Percentiles rank a stretch among this genome's conserved stretches.
Conservation (phyloP, 2,113 vertebrate genomes). For the Loxodonta africana region DNA sequence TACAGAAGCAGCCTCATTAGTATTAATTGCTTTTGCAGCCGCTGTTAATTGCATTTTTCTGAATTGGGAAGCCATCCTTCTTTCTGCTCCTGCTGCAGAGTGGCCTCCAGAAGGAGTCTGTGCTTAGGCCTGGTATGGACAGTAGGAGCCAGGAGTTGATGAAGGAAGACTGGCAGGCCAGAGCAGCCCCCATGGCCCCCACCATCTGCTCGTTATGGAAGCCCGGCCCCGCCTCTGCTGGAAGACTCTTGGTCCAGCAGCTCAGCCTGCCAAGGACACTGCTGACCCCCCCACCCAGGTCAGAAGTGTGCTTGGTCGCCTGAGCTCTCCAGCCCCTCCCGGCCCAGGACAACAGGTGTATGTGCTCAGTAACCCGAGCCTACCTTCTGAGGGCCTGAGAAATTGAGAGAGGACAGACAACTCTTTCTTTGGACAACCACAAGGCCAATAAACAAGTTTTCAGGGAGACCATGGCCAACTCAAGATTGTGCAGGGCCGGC, state of each 20-base stretch:
- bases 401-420: constrained; percentile 81
- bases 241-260: background rate
- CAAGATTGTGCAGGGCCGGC: constrained; percentile 23
- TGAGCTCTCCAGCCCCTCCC: constrained; percentile 15
- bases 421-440: constrained; percentile 82
- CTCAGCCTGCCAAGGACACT: constrained; percentile 57
- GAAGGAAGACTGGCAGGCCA: background rate
- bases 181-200: background rate
- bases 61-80: background rate
- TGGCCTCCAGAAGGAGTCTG: background rate
- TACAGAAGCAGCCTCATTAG: background rate
- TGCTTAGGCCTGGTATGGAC: background rate
- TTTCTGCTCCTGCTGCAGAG: background rate
- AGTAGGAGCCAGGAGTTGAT: background rate
- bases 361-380: constrained; percentile 71
- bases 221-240: background rate
- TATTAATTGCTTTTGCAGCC: background rate
- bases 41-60: background rate
- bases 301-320: constrained; percentile 28
- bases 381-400: constrained; percentile 72
- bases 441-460: constrained; percentile 84
- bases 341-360: constrained; percentile 65
- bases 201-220: background rate
- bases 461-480: constrained; percentile 72
- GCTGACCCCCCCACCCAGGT: constrained; percentile 76